Base-by-base conservation (phyloP, 2,888 invertebrate species). In the Eristalis pertinax region DNA sequence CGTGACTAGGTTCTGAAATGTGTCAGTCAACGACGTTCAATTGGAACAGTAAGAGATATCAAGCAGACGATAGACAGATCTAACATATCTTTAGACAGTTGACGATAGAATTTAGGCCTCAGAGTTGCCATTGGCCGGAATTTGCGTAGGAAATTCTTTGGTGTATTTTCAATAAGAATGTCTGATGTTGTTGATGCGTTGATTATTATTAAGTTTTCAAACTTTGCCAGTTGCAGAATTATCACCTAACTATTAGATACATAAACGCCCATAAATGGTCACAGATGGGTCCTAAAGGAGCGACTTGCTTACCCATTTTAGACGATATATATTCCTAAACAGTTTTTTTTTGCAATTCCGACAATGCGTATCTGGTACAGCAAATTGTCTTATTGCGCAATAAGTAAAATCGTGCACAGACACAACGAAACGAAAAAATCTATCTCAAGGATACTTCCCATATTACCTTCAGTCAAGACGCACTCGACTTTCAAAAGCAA, bases 381-480 rank as follows among this genome's bases (percentile, higher is more conserved):
- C 63, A 63, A 63, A 63, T 4, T 63, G 65, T 60, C 26, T 60
- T 4, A 13, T 65, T 65, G 38, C 65, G 29, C 65, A 65, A 65
- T 32, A 32, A 26, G 15, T 26, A 15, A 60, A 26, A 24, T 19
- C 50, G 50, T 19, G 19, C 26, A 24, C 50, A 50, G 19, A 38
- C 4, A 22, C 26, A 24, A 24, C 24, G 8, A 24, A 60, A 22
- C 11, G 22, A 3, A 26, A 26, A 60, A 60, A 60, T 76, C 32
- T 58, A 76, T 62, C 62, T 77, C 70, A 82, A 76, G 76, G 76
- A 76, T 72, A 67, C 65, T 56, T 76, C 70, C 65, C 72, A 75
- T 70, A 69, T 74, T 35, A 74, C 73, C 78, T 84, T 78, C 73
- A 74, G 56, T 50, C 11, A 56, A 68, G 32, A 50, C 62, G 62